These are phyloP conservation scores for Oncopeltus fasciatus DNA, from an alignment of 1,140 invertebrate species.

Conservation along the genomic window DNA sequence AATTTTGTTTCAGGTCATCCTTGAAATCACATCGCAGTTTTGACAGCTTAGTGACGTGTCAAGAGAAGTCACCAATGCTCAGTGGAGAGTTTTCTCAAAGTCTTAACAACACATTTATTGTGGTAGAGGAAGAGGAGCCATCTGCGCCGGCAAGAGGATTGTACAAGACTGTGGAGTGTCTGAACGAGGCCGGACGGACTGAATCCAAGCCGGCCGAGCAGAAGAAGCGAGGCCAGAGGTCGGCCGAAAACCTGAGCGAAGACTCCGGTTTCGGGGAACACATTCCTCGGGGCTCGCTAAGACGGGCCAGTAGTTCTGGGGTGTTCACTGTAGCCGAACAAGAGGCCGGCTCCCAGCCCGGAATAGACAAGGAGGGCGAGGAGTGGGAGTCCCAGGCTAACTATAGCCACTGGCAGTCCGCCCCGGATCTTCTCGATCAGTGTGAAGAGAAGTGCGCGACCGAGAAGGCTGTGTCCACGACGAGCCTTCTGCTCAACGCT, in stretches of 20 bases:
- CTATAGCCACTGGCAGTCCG: constrained; percentile 28
- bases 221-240: constrained; percentile 30
- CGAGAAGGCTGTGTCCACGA: constrained; percentile 8
- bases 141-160: constrained; percentile 16
- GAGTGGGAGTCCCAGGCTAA: constrained; percentile 15
- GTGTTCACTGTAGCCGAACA: constrained; percentile 14
- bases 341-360: constrained; percentile 14
- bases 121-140: constrained; percentile 13
- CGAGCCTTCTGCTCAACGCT: constrained; percentile 14
- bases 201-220: neutral
- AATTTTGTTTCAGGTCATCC: neutral
- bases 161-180: constrained; percentile 26
- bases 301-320: constrained; percentile 2
- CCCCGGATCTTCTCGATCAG: constrained; percentile 23
- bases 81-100: constrained; percentile 25
- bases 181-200: constrained; percentile 15
- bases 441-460: constrained; percentile 9
- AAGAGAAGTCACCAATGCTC: constrained; percentile 18
- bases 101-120: constrained; percentile 22
- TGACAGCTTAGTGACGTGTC: constrained; percentile 30
- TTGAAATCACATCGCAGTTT: constrained; percentile 35
- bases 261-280: constrained; percentile 58
- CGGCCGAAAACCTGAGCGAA: constrained; percentile 55
- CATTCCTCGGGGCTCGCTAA: constrained; percentile 25
- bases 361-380: neutral